Evolutionary conservation across 1,140 invertebrate species (phyloP).

Genomic region (Drosophila bipectinata): DNA sequence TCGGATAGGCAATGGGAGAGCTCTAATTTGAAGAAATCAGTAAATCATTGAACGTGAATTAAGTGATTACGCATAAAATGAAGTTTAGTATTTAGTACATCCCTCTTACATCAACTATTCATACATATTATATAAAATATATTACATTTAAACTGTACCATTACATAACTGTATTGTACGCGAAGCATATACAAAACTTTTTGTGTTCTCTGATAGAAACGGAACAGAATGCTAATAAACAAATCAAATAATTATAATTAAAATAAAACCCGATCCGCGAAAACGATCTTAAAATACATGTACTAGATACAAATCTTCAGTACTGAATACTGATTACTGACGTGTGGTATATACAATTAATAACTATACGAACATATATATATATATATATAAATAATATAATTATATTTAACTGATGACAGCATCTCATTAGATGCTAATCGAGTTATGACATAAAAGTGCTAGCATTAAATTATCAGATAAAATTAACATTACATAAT

Average conservation of each 20-base stretch:
- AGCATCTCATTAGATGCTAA: slow-evolving; percentile 35
- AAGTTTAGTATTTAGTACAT: slow-evolving; percentile 37
- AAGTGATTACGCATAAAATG: slow-evolving; percentile 9
- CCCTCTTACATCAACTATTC: slow-evolving; percentile 41
- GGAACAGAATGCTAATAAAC: slow-evolving; percentile 30
- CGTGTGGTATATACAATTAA: slow-evolving; percentile 42
- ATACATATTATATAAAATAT: slow-evolving; percentile 29
- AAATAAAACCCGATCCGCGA: slow-evolving; percentile 10
- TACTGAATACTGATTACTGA: slow-evolving; percentile 64
- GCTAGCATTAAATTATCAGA: slow-evolving; percentile 74
- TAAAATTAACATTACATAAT: slow-evolving; percentile 63
- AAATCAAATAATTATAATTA: slow-evolving; percentile 37
- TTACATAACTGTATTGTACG: slow-evolving; percentile 41
- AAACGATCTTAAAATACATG: slow-evolving; percentile 26
- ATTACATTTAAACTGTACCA: slow-evolving; percentile 47
- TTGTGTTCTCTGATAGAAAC: slow-evolving; percentile 30
- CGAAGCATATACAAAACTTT: slow-evolving; percentile 47
- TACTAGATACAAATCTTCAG: slow-evolving; percentile 53
- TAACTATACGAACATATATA: slow-evolving; percentile 19
- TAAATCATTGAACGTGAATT: slow-evolving; percentile 4
- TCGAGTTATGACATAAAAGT: slow-evolving; percentile 55
- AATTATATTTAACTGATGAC: slow-evolving; percentile 46
- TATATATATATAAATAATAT: slow-evolving; percentile 42
- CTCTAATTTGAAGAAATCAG: slow-evolving; percentile 11
- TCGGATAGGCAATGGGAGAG: slow-evolving; percentile 8